A percentile compares a stretch with the other conserved stretches of the same genome.
Conservation (phyloP, 2,113 vertebrate species). For the western clawed frog (Xenopus tropicalis) region DNA sequence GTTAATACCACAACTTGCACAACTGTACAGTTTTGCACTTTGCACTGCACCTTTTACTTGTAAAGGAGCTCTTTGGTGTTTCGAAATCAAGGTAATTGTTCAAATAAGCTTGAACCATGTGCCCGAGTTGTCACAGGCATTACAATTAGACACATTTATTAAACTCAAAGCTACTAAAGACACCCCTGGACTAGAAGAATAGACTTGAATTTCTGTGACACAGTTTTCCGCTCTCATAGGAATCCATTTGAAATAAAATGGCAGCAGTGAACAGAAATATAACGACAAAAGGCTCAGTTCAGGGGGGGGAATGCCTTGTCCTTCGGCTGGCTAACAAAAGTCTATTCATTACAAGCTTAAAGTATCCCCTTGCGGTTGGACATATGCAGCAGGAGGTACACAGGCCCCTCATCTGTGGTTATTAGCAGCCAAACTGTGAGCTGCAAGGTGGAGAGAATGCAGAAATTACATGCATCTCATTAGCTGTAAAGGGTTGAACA, state of each 20-base stretch:
- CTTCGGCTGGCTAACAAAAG: slow-evolving; percentile 30
- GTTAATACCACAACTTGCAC: too few relatives aligned
- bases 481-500: slow-evolving; percentile 38
- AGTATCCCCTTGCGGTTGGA: slow-evolving; percentile 37
- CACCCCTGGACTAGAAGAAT: slow-evolving; percentile 32
- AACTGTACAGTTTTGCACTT: too few relatives aligned
- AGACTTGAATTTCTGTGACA: slow-evolving; percentile 40
- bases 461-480: slow-evolving; percentile 38
- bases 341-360: slow-evolving; percentile 32
- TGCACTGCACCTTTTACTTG: too few relatives aligned
- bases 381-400: slow-evolving; percentile 25
- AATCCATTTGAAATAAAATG: neutral
- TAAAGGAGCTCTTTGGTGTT: too few relatives aligned
- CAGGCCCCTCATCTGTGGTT: slow-evolving; percentile 28
- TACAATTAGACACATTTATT: too few relatives aligned
- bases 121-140: too few relatives aligned
- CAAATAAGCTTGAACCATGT: too few relatives aligned
- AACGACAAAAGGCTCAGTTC: slow-evolving; percentile 29
- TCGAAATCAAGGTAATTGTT: too few relatives aligned
- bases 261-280: slow-evolving; percentile 25
- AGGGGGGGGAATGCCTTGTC: slow-evolving; percentile 23
- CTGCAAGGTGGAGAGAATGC: slow-evolving; percentile 13
- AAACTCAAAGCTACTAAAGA: neutral
- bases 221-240: slow-evolving; percentile 21
- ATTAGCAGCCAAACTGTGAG: slow-evolving; percentile 18